Percentiles rank a stretch among this genome's conserved stretches.
These are phyloP conservation scores for Heliconius cydno DNA, from an alignment of 2,888 invertebrate species.

Conservation along the genomic window DNA sequence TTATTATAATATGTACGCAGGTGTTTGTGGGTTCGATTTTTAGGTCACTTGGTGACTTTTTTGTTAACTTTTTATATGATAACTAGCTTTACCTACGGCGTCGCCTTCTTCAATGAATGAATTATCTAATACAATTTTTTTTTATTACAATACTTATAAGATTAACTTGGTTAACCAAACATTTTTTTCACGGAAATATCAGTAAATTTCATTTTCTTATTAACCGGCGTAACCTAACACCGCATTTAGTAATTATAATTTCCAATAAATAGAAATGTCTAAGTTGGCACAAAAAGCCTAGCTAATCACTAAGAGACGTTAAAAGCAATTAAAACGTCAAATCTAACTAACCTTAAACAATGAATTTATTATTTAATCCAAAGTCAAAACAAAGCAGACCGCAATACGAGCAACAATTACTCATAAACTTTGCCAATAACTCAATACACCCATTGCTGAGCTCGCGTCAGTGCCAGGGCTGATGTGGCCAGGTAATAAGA, in stretches of 20 bases:
- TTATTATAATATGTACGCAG: background rate
- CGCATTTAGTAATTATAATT: too few species aligned
- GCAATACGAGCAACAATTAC: slow-evolving; percentile 45
- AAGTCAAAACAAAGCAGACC: slow-evolving; percentile 44
- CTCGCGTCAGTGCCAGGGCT: slow-evolving; percentile 54
- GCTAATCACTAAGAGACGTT: background rate
- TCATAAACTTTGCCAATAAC: slow-evolving; percentile 59
- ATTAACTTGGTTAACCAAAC: too few species aligned
- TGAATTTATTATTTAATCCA: slow-evolving; percentile 38
- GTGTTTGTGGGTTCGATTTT: slow-evolving; percentile 2
- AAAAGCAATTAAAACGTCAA: background rate
- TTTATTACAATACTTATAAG: too few species aligned
- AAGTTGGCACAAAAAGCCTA: too few species aligned
- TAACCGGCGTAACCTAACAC: too few species aligned
- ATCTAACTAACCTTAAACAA: background rate
- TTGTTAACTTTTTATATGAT: background rate
- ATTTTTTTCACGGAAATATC: too few species aligned
- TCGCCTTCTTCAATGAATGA: background rate
- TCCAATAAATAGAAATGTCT: too few species aligned
- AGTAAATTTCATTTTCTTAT: too few species aligned
- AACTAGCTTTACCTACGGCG: background rate
- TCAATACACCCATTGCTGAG: slow-evolving; percentile 50
- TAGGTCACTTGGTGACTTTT: background rate
- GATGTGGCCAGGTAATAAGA: slow-evolving; percentile 14
- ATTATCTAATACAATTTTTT: too few species aligned